A percentile compares a stretch with the other conserved stretches of the same genome.
Conservation (phyloP, 2,113 vertebrate genomes). For the Seriola rivoliana region DNA sequence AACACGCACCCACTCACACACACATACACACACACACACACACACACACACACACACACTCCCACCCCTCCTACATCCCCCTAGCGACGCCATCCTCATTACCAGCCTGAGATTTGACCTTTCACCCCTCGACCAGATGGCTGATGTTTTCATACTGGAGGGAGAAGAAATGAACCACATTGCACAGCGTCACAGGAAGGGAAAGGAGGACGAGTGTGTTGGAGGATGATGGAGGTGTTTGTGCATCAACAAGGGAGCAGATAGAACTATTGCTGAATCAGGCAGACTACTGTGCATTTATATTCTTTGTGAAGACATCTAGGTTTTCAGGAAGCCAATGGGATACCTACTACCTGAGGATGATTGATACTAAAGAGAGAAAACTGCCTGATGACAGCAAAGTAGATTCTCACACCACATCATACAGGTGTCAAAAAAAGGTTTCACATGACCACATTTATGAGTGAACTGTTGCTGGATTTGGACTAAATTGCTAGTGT, state of each 20-base stretch:
- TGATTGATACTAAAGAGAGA: not conserved
- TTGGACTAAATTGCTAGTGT: not conserved
- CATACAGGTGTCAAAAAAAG: not conserved
- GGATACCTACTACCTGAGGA: not conserved
- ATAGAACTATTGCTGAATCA: slow-evolving; percentile 56
- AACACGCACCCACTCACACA: slow-evolving; percentile 48
- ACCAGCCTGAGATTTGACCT: slow-evolving; percentile 83
- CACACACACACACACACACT: slow-evolving; percentile 45
- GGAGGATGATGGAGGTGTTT: slow-evolving; percentile 50
- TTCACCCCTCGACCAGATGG: slow-evolving; percentile 81
- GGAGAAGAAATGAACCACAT: slow-evolving; percentile 65
- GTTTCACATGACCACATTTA: not conserved
- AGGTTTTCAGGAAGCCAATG: not conserved
- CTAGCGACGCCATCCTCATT: slow-evolving; percentile 83
- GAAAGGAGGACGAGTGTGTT: slow-evolving; percentile 31
- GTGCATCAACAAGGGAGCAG: slow-evolving; percentile 43
- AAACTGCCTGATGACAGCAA: not conserved
- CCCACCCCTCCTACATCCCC: slow-evolving; percentile 69
- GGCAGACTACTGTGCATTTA: not conserved
- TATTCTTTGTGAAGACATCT: slow-evolving; percentile 11
- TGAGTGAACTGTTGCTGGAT: not conserved
- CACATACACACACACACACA: slow-evolving; percentile 46
- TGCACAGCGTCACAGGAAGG: slow-evolving; percentile 37
- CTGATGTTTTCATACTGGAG: slow-evolving; percentile 79
- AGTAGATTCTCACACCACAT: not conserved